Base-by-base conservation (phyloP, 2,888 invertebrate species). In the Pyrocoelia pectoralis region DNA sequence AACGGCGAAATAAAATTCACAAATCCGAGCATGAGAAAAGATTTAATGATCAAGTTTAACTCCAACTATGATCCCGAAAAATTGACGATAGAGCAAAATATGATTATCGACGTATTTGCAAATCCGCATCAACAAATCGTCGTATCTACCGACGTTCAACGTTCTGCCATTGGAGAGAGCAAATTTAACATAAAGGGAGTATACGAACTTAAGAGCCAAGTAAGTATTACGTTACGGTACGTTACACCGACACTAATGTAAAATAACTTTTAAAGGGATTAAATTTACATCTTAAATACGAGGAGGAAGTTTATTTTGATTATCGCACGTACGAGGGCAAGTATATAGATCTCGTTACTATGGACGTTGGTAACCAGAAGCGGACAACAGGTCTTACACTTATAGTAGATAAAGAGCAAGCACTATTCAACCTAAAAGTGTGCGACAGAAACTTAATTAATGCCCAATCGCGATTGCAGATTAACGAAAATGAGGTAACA, bases 21-120 rank as follows among this genome's bases (percentile, higher is more conserved):
- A 24, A 89, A 91, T 74, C 93, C 93, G 8, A 85, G 85, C 24
- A 82, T 92, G 61, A 80, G 83, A 65, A 89, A 86, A 84, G 70
- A 67, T 9, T 59, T 71, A 3, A 66, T 69, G 1, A 58, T 68
- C 5, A 65, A 58, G 1, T 74, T 86, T 12, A 82, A 80, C 13
- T 84, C 84, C 19, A 81, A 81, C 58, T 76, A 79, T 0, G 81
- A 84, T 18, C 78, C 81, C 0, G 74, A 77, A 0, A 75, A 80
- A 0, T 76, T 80, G 57, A 58, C 79, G 1, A 58, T 80, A 14
- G 79, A 81, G 24, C 79, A 78, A 1, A 82, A 83, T 52, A 6
- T 86, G 3, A 81, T 84, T 13, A 74, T 88, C 1, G 89, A 90
- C 70, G 75, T 89, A 1, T 89, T 89, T 73, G 83, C 83, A 4